Percentiles rank a stretch among this genome's conserved stretches.
These are phyloP conservation scores for Stenichneumon culpator DNA, from an alignment of 2,888 invertebrate species.

Conservation along the genomic window DNA sequence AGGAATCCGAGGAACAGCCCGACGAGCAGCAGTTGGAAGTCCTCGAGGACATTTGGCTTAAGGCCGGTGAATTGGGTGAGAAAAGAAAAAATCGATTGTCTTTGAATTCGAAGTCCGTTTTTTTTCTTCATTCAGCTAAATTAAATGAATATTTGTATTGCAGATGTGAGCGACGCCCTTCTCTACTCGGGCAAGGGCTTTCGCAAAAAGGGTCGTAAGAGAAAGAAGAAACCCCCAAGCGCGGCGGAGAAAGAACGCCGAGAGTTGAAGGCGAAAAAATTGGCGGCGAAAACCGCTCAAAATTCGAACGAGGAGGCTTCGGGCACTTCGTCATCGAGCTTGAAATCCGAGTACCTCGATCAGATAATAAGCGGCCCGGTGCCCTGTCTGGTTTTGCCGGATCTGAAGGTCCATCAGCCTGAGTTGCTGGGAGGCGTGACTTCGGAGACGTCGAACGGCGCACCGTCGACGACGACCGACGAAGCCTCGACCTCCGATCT, in stretches of 20 bases:
- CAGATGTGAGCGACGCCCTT: conserved; percentile 86
- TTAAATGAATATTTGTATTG: conserved; percentile 33
- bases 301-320: conserved; percentile 47
- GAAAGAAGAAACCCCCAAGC: conserved; percentile 77
- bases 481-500: conserved; percentile 76
- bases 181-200: conserved; percentile 87
- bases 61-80: conserved; percentile 92
- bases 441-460: conserved; percentile 73
- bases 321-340: conserved; percentile 39
- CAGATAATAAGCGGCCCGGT: conserved; percentile 69
- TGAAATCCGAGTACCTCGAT: conserved; percentile 67
- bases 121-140: neutral
- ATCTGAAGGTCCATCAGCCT: conserved; percentile 67
- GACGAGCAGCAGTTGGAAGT: conserved; percentile 91
- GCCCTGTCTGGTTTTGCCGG: conserved; percentile 71
- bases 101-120: no score
- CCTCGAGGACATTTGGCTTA: conserved; percentile 92
- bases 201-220: conserved; percentile 85
- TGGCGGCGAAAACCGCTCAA: conserved; percentile 50
- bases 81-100: conserved; percentile 7
- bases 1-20: conserved; percentile 86
- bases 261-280: conserved; percentile 76
- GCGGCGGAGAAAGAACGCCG: conserved; percentile 71
- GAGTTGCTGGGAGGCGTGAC: conserved; percentile 49
- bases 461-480: conserved; percentile 72